phyloP scores from a whole-genome alignment of 2,888 invertebrate genomes.

The Ligdia adustata region DNA sequence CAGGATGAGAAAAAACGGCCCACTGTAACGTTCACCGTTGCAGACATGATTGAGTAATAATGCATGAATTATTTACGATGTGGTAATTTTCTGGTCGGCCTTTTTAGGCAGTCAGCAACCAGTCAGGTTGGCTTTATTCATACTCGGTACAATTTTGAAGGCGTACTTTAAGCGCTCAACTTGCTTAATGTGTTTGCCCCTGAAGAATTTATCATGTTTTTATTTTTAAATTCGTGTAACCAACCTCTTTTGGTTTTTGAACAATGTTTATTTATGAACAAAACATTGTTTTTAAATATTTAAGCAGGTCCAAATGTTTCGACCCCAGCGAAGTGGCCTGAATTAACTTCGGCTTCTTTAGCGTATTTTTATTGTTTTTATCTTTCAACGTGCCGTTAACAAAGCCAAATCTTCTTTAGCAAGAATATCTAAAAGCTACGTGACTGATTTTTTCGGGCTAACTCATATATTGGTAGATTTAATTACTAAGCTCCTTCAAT shows the following conservation, averaged over 20 bases:
- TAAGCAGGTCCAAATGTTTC: conserved; percentile 16
- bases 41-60: conserved; percentile 78
- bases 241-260: conserved; percentile 12
- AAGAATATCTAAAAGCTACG: background rate
- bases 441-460: conserved; percentile 5
- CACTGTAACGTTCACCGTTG: conserved; percentile 69
- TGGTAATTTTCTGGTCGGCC: conserved; percentile 67
- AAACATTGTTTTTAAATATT: conserved; percentile 15
- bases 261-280: conserved; percentile 26
- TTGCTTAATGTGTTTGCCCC: conserved; percentile 46
- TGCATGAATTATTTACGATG: conserved; percentile 81
- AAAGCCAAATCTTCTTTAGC: background rate
- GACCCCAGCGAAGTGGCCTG: conserved; percentile 4
- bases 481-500: conserved; percentile 30
- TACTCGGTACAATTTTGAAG: conserved; percentile 40
- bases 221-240: conserved; percentile 23
- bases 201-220: conserved; percentile 47
- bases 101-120: conserved; percentile 61
- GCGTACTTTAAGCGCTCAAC: conserved; percentile 46
- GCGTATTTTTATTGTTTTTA: background rate
- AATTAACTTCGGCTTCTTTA: conserved; percentile 3
- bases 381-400: background rate
- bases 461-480: conserved; percentile 11
- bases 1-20: conserved; percentile 56
- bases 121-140: conserved; percentile 43